A percentile compares a stretch with the other conserved stretches of the same genome.
phyloP scores from a whole-genome alignment of 2,113 vertebrate species.

The Silurus meridionalis region DNA sequence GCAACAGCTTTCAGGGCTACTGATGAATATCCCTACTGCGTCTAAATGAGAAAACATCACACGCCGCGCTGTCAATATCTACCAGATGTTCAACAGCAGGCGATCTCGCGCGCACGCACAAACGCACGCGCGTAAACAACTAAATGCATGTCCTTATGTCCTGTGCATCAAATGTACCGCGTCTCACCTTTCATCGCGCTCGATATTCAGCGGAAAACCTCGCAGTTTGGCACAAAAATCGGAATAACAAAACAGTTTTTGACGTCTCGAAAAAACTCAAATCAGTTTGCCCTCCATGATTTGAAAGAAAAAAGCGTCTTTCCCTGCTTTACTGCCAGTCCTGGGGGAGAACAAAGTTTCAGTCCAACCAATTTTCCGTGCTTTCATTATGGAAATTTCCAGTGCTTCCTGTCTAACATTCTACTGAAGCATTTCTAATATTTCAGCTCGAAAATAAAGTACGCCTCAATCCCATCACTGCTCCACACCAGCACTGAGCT shows the following conservation, averaged over 20 bases:
- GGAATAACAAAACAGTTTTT: neutral
- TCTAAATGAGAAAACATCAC: slow-evolving; percentile 70
- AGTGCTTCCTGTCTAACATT: neutral
- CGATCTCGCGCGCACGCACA: neutral
- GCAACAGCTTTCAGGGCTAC: neutral
- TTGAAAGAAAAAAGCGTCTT: neutral
- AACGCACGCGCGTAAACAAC: neutral
- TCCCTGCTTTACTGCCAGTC: neutral
- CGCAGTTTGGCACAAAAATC: neutral
- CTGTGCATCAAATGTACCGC: neutral
- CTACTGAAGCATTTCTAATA: neutral
- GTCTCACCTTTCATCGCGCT: slow-evolving; percentile 77
- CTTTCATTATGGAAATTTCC: neutral
- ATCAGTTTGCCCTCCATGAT: neutral
- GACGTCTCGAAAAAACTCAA: neutral
- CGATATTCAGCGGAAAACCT: neutral
- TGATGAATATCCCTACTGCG: neutral
- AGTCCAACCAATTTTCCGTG: neutral
- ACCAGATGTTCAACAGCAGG: slow-evolving; percentile 78
- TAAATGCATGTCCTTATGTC: too few species aligned
- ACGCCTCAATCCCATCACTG: neutral
- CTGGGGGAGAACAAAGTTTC: neutral
- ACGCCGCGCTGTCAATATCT: slow-evolving; percentile 77
- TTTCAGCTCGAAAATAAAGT: neutral
- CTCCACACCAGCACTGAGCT: neutral